Evolutionary conservation across 2,113 vertebrate species (phyloP), one percentile per base, ranked within the genome.

Genomic region (Tauraco erythrolophus): DNA sequence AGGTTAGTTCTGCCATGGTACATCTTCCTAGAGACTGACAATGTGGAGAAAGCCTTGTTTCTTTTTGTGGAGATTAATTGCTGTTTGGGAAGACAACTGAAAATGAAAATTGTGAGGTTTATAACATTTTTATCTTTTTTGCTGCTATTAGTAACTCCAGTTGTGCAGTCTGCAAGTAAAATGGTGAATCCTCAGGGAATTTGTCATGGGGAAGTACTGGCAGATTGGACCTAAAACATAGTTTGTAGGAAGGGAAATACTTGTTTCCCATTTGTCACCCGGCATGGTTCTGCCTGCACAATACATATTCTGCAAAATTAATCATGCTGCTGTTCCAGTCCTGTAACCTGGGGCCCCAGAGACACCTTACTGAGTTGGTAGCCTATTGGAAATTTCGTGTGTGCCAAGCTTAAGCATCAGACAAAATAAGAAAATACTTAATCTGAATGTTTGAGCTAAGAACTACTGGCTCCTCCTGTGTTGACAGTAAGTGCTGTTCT

Each of bases 251-350:
- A 83, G 43, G 70, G 28, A 61, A 88, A 48, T 80, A 66, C 0
- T 9, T 0, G 0, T 61, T 80, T 77, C 58, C n/a, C 46, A 9
- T 57, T 85, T 71, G 58, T 70, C 54, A 61, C n/a, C 24, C 83
- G 65, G 11, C 19, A 14, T 9, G 10, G 25, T 23, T 92, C 45
- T 82, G 27, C 61, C 48, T 53, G 18, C 0, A 0, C 53, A 69
- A 35, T 24, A 65, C 0, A 0, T 5, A 15, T 17, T 22, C 58
- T 43, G 45, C 54, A 83, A 72, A 85, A 66, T 70, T 37, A 69
- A 46, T 65, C 70, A 60, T 0, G 0, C 25, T 53, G 7, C 19
- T 66, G 31, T 64, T 70, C 51, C 37, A 25, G 1, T 24, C 41
- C 58, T 85, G 19, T 21, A 54, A 64, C 12, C 8, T 1, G 1